Conservation (phyloP, 2,113 vertebrate genomes). For the Delphinus delphis region DNA sequence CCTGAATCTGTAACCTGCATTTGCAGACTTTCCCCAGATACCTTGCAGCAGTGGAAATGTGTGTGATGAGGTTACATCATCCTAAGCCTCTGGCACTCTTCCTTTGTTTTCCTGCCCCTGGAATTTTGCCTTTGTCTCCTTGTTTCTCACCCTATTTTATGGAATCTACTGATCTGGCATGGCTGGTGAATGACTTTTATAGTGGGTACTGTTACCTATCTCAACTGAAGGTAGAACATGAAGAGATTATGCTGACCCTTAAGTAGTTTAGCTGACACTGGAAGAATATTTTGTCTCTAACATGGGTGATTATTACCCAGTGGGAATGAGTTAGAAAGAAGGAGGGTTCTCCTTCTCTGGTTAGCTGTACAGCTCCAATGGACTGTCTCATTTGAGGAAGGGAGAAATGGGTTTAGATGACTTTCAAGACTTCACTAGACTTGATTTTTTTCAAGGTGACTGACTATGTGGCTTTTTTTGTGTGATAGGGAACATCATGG, state of each 20-base stretch:
- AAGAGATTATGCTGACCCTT: background rate
- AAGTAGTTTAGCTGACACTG: background rate
- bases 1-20: background rate
- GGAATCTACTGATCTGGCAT: background rate
- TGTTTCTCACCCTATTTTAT: background rate
- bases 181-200: background rate
- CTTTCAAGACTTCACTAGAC: background rate
- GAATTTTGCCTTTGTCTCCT: background rate
- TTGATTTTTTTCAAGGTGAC: background rate
- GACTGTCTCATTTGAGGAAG: background rate
- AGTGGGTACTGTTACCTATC: background rate
- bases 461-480: background rate
- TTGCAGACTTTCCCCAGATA: background rate
- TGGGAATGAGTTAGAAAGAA: background rate
- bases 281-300: background rate
- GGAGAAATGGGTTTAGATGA: background rate
- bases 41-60: background rate
- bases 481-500: background rate
- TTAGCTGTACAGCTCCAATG: background rate
- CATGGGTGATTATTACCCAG: background rate
- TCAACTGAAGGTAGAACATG: background rate
- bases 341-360: background rate
- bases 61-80: background rate
- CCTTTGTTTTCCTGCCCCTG: background rate
- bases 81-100: background rate